Evolutionary conservation across 1,140 invertebrate species (phyloP), one percentile per base, ranked within the genome.

Genomic region (Pogonus chalceus): DNA sequence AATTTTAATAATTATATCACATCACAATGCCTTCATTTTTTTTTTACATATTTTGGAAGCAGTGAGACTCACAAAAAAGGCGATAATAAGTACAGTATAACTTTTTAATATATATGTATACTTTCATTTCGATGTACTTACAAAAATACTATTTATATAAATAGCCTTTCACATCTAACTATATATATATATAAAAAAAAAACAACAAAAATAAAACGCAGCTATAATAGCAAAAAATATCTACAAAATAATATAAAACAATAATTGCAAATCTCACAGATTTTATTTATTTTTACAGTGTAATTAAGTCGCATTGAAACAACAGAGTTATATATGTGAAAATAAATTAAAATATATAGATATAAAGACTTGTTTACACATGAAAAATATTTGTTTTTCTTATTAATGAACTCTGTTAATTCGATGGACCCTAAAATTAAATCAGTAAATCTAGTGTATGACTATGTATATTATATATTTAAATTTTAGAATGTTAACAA

Each of bases 111-210:
- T 43, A 18, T 43, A 43, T 43, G 37, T 43, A 43, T 43, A 43
- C 37, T 43, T 43, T 43, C 18, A 4, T 43, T 43, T 43, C 37
- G 37, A 43, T 43, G 37, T 43, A 12, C 7, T 43, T 43, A 43
- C 18, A 43, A 43, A 43, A 43, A 43, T 43, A 43, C 37, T 43
- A 43, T 43, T 43, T 43, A 43, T 18, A 43, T 43, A 43, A 43
- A 43, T 43, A 43, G 37, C n/a, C 18, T 43, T 43, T 43, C 37
- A 43, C 37, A 43, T 43, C 37, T 43, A 43, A 43, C 37, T 43
- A 43, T 43, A 43, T 12, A 43, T 4, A 43, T 43, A 43, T 12
- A 43, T 43, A 43, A 43, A 43, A 43, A 43, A 43, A 31, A 31
- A 7, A 31, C 18, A 43, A 43, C 37, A 9, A 43, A 43, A 12